Evolutionary conservation across 1,140 invertebrate species (phyloP), one percentile per base, ranked within the genome.

Genomic region (Drosophila dunni): DNA sequence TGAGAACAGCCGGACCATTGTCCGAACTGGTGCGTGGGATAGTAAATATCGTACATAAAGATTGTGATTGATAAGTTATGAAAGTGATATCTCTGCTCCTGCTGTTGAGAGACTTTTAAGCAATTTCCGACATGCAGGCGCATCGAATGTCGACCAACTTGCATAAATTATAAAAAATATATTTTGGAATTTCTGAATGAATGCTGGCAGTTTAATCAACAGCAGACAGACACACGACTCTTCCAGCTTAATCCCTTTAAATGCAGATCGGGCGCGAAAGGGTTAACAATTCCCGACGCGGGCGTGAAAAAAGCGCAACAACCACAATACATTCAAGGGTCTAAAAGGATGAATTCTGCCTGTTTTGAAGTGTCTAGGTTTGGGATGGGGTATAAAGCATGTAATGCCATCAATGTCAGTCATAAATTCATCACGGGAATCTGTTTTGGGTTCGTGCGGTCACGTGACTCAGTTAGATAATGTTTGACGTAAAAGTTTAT

Each of bases 391-490:
- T 54, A 36, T 2, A 33, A 20, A 40, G 34, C 40, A 58, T 58
- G 42, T 62, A 44, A 68, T 71, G 29, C 80, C 85, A 89, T 89
- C 84, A 89, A 89, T 89, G 85, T 85, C 85, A 85, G 81, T 79
- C 85, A 90, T 89, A 89, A 89, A 90, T 89, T 90, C 86, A 89
- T 89, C 85, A 89, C 72, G 86, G 78, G 90, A 89, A 89, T 89
- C 85, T 89, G 81, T 85, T 89, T 85, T 81, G 85, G 68, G 78
- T 78, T 64, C 78, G 85, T 89, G 85, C 75, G 78, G 85, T 89
- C 85, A 89, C 85, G 85, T 89, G 85, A 90, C 85, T 81, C 36
- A 50, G 63, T 88, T 83, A 88, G 83, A 88, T 88, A 88, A 88
- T 88, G 84, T 60, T 72, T 83, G 84, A 83, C 73, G 79, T 71